Evolutionary conservation across 2,888 invertebrate genomes (phyloP), one percentile per base, ranked within the genome.

Genomic region (Lydus trimaculatus): DNA sequence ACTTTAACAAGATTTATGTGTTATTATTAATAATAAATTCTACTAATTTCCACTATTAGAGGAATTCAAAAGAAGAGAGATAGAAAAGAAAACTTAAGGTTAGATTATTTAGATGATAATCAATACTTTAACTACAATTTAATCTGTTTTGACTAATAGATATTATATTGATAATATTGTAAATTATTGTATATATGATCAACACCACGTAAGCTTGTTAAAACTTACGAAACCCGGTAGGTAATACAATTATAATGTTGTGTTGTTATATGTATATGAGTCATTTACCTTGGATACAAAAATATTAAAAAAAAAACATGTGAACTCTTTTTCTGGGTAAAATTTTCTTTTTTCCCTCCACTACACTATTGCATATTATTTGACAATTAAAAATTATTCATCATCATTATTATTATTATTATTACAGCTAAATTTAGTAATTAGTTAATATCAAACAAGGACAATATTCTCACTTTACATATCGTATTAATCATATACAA

Each of bases 161-260:
- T 13, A 7, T 28, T n/a, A 25, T 56, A 56, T 28, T 25, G 13
- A 25, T 56, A 20, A 25, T 28, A 6, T 25, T 28, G 56, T 13
- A 56, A 28, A 13, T 56, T 23, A 25, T 52, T 13, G 6, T 13
- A 25, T 28, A 48, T 48, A 56, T 56, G 56, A 56, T 28, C 56
- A 56, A 56, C 28, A 56, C 25, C 56, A 56, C 56, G 56, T 61
- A 43, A 31, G 61, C 36, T 25, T 28, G 28, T 58, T 62, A 67
- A 67, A 67, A 70, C 63, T 70, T 64, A 70, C 70, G 70, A 70
- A 70, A 70, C 65, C 70, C 70, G 70, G 70, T 67, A 70, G 70
- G 70, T 65, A 67, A 67, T 58, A 64, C 62, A 64, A 65, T 61
- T 60, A 58, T 69, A 63, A 66, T 70, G 28, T 56, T 64, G 66